Conservation (phyloP, 1,140 invertebrate species). For the Zaprionus ornatus region DNA sequence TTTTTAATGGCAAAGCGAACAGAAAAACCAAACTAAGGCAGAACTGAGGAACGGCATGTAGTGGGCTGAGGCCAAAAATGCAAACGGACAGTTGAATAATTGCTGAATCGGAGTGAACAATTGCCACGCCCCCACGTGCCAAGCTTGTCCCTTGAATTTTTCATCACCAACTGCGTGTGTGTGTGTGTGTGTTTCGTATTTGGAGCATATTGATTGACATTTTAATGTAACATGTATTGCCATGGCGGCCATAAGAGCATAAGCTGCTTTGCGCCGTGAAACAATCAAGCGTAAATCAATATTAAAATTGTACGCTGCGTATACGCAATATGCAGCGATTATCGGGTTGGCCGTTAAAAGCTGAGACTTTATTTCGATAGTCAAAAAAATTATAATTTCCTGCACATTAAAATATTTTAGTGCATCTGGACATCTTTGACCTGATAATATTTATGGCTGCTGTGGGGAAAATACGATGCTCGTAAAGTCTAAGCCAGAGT, state of each 20-base stretch:
- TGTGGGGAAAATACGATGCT: not conserved
- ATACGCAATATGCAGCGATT: not conserved
- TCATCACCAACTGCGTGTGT: not conserved
- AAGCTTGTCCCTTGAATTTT: not conserved
- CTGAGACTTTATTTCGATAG: not conserved
- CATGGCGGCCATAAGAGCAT: not conserved
- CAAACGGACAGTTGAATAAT: constrained; percentile 75
- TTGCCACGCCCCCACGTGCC: no score
- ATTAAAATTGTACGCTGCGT: not conserved
- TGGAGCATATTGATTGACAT: not conserved
- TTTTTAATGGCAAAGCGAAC: constrained; percentile 42
- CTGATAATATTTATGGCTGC: not conserved
- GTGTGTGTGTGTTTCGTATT: not conserved
- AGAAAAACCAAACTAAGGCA: constrained; percentile 2
- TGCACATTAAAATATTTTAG: not conserved
- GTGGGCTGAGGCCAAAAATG: constrained; percentile 32
- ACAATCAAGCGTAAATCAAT: not conserved
- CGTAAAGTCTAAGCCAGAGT: not conserved
- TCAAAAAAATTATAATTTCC: not conserved
- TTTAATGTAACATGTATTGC: not conserved
- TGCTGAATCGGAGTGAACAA: constrained; percentile 47
- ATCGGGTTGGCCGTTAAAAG: not conserved
- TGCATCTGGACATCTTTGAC: not conserved
- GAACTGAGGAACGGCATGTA: not conserved
- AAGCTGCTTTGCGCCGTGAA: not conserved